These are phyloP conservation scores for Cryptus armator DNA, from an alignment of 2,888 invertebrate genomes.

Conservation along the genomic window DNA sequence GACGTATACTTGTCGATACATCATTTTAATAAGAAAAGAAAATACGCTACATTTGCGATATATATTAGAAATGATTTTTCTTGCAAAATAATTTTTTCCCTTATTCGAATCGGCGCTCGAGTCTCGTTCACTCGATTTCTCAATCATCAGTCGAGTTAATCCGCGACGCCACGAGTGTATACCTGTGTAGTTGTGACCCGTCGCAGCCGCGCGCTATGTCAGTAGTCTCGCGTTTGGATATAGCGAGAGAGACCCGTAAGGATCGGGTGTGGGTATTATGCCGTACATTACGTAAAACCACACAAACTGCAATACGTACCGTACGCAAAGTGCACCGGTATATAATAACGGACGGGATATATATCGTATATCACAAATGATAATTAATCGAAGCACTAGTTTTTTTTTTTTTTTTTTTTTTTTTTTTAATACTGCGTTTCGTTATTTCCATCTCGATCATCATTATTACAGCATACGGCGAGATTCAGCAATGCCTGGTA, in stretches of 20 bases:
- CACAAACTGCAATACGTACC: constrained; percentile 32
- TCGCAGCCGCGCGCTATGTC: neutral
- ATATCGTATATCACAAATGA: constrained; percentile 29
- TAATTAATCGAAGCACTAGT: constrained; percentile 34
- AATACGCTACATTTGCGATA: neutral
- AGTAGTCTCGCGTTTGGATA: neutral
- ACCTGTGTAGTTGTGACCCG: constrained; percentile 8
- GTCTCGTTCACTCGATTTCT: constrained; percentile 28
- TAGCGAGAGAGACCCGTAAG: constrained; percentile 17
- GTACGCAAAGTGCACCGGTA: constrained; percentile 30
- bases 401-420: constrained; percentile 7
- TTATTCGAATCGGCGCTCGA: neutral
- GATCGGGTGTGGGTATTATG: constrained; percentile 16
- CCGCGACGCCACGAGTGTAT: neutral
- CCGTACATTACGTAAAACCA: constrained; percentile 57
- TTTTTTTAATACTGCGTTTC: constrained; percentile 16
- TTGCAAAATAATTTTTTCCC: neutral
- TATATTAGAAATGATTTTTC: neutral
- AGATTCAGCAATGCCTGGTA: neutral
- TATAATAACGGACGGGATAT: constrained; percentile 10
- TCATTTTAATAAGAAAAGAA: too few relatives aligned
- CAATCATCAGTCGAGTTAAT: constrained; percentile 37
- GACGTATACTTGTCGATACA: too few relatives aligned
- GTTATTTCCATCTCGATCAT: constrained; percentile 16
- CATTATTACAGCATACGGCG: neutral